A percentile compares a stretch with the other conserved stretches of the same genome.
Conservation (phyloP, 2,888 invertebrate genomes). For the Agriopis leucophaearia region DNA sequence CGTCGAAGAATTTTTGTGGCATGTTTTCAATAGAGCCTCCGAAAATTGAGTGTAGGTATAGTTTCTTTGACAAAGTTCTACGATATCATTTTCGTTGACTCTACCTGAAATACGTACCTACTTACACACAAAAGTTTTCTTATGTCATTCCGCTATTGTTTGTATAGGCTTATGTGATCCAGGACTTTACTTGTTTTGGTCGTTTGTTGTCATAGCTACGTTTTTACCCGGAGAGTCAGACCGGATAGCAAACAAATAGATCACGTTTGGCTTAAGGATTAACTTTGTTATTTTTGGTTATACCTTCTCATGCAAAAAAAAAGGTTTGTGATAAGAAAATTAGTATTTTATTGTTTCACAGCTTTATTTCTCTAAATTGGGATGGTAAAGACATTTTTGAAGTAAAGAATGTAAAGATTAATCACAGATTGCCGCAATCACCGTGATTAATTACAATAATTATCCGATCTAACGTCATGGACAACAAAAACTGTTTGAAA, state of each 20-base stretch:
- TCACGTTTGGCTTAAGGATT: constrained; percentile 29
- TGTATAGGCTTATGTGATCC: constrained; percentile 21
- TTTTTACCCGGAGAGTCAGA: constrained; percentile 19
- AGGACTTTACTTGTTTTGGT: constrained; percentile 20
- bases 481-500: too few relatives aligned
- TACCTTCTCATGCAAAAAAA: constrained; percentile 1
- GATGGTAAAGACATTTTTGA: neutral
- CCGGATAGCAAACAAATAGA: constrained; percentile 28
- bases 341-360: constrained; percentile 4
- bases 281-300: constrained; percentile 26
- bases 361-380: neutral
- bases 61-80: constrained; percentile 8
- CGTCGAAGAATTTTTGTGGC: neutral
- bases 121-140: constrained; percentile 13
- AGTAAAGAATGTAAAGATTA: neutral
- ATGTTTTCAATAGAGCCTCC: neutral
- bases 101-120: constrained; percentile 6
- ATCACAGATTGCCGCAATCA: too few relatives aligned
- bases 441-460: too few relatives aligned
- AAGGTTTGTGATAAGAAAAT: constrained; percentile 3
- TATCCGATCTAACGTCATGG: too few relatives aligned
- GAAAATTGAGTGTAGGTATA: neutral
- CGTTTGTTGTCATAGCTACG: constrained; percentile 13
- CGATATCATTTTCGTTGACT: neutral
- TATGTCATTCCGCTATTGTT: constrained; percentile 18